A percentile compares a stretch with the other conserved stretches of the same genome.
Conservation (phyloP, 1,140 invertebrate species). For the Latrodectus geometricus region DNA sequence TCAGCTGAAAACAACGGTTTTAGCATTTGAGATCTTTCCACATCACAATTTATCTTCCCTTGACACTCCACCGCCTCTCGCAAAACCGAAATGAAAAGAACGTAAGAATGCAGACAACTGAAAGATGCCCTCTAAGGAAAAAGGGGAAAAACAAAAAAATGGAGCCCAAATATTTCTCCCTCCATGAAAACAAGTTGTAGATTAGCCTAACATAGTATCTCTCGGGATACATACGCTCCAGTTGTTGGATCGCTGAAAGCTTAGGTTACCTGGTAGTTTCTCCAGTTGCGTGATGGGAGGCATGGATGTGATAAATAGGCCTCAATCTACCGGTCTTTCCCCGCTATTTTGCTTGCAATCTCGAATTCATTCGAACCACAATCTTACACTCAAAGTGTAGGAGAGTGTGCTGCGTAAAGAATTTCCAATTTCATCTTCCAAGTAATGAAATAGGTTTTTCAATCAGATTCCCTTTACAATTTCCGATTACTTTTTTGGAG, state of each 20-base stretch:
- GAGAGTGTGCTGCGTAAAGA: slow-evolving; percentile 16
- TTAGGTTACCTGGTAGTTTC: slow-evolving; percentile 26
- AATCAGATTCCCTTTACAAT: slow-evolving; percentile 12
- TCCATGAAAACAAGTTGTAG: slow-evolving; percentile 54
- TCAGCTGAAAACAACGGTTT: slow-evolving; percentile 35
- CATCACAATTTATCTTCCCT: slow-evolving; percentile 58
- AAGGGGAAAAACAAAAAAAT: slow-evolving; percentile 4
- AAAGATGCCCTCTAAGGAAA: neutral
- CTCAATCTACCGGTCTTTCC: neutral
- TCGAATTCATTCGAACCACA: neutral
- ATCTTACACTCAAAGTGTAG: neutral
- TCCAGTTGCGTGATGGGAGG: slow-evolving; percentile 1
- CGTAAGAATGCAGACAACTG: neutral
- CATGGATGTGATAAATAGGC: slow-evolving; percentile 51
- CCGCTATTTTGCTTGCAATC: slow-evolving; percentile 8
- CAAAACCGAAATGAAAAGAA: slow-evolving; percentile 28
- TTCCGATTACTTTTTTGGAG: too few species aligned
- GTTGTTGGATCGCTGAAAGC: slow-evolving; percentile 31
- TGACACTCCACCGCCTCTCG: slow-evolving; percentile 20
- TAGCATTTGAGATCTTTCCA: slow-evolving; percentile 43
- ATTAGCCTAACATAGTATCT: slow-evolving; percentile 33
- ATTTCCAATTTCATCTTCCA: slow-evolving; percentile 40
- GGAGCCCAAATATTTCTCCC: neutral
- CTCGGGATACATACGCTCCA: neutral
- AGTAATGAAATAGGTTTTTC: slow-evolving; percentile 56